Conservation (phyloP, 2,888 invertebrate genomes). For the Drosophila ezoana region DNA sequence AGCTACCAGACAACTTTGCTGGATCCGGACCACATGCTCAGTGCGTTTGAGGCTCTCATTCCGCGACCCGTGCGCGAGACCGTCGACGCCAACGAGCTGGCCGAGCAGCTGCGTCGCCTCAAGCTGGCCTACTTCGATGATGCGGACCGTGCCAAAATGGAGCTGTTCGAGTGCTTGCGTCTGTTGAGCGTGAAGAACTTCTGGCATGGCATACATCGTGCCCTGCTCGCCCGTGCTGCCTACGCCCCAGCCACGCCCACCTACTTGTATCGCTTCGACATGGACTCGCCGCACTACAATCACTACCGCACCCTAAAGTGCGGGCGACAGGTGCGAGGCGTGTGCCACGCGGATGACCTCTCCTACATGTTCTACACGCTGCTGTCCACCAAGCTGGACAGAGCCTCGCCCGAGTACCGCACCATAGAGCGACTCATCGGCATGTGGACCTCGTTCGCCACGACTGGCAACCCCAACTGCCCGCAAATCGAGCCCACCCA, state of each 20-base stretch:
- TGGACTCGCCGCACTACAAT: conserved; percentile 83
- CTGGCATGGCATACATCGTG: conserved; percentile 84
- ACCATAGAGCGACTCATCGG: conserved; percentile 82
- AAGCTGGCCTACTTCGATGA: conserved; percentile 71
- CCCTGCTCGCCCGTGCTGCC: conserved; percentile 71
- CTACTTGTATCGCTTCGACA: conserved; percentile 83
- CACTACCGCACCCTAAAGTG: conserved; percentile 78
- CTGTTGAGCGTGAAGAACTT: conserved; percentile 72
- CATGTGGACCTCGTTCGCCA: conserved; percentile 83
- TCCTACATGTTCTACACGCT: conserved; percentile 82
- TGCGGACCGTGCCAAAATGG: conserved; percentile 51
- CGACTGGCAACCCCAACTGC: conserved; percentile 81
- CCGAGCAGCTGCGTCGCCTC: conserved; percentile 55
- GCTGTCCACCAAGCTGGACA: conserved; percentile 61
- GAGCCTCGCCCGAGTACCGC: conserved; percentile 71
- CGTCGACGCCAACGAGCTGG: conserved; percentile 53
- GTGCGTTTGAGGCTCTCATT: conserved; percentile 80
- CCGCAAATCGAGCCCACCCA: conserved; percentile 62
- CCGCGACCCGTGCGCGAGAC: conserved; percentile 73
- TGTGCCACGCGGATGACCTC: conserved; percentile 83
- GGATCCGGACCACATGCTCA: conserved; percentile 75
- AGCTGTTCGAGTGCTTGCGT: conserved; percentile 64
- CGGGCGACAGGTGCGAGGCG: conserved; percentile 75
- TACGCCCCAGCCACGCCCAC: conserved; percentile 73
- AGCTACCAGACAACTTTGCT: conserved; percentile 66